Conservation (phyloP, 2,888 invertebrate species). For the Apeira syringaria region DNA sequence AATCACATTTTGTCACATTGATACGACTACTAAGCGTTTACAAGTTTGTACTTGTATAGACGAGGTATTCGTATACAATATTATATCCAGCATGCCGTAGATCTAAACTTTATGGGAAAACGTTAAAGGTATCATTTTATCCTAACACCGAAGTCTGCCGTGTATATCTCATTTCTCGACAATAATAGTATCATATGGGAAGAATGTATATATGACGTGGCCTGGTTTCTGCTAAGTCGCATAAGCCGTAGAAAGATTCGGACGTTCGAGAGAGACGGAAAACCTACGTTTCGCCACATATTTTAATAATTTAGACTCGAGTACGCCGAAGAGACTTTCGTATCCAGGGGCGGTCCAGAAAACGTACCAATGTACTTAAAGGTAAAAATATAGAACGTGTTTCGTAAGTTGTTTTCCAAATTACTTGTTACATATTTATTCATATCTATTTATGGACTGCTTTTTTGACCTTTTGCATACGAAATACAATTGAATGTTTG, state of each 20-base stretch:
- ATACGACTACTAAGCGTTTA: no score
- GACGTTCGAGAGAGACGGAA: constrained; percentile 1
- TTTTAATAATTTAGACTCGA: constrained; percentile 5
- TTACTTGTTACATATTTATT: no score
- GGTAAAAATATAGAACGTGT: not conserved
- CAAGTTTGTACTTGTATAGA: no score
- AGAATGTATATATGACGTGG: constrained; percentile 10
- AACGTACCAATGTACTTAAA: not conserved
- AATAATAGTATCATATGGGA: constrained; percentile 2
- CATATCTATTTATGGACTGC: no score
- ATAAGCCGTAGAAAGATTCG: constrained; percentile 2
- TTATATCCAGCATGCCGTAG: no score
- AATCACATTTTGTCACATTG: no score
- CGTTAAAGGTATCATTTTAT: no score
- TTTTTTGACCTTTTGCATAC: no score
- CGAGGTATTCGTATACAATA: no score
- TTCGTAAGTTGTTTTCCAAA: not conserved
- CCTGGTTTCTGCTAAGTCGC: constrained; percentile 1
- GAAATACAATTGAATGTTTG: no score
- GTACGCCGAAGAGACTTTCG: not conserved
- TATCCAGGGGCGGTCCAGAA: constrained; percentile 2
- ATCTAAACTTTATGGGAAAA: no score
- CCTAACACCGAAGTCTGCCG: not conserved
- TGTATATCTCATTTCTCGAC: not conserved
- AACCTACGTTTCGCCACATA: not conserved